Percentiles rank a stretch among this genome's conserved stretches.
Evolutionary conservation across 2,888 invertebrate species (phyloP).

Genomic region (Steinernema scapterisci): DNA sequence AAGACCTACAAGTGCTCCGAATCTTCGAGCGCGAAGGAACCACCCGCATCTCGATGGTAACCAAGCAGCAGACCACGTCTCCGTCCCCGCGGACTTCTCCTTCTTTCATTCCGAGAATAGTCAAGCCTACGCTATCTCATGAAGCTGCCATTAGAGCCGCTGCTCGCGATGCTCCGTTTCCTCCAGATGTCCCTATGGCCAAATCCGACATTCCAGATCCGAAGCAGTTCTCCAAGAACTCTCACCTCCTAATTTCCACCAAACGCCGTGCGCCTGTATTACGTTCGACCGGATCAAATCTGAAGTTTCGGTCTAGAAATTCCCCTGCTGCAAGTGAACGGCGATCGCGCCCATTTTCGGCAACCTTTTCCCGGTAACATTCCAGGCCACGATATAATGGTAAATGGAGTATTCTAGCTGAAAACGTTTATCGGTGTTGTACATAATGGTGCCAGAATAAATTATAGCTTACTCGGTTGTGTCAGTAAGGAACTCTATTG

Average conservation of each 20-base stretch:
- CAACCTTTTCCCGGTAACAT: background rate
- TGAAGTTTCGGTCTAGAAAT: background rate
- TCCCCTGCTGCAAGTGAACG: background rate
- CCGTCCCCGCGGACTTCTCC: background rate
- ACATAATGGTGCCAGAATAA: conserved; percentile 5
- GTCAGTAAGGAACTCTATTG: too few relatives aligned
- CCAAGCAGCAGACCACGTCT: background rate
- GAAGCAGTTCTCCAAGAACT: background rate
- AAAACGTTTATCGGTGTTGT: background rate
- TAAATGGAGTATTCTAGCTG: background rate
- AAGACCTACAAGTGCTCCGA: conserved; percentile 18
- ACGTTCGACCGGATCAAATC: background rate
- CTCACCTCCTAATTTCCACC: background rate
- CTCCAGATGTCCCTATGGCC: conserved; percentile 15
- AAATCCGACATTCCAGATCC: conserved; percentile 2
- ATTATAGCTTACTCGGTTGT: background rate
- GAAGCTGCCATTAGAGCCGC: conserved; percentile 16
- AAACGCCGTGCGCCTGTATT: background rate
- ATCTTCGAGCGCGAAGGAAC: conserved; percentile 18
- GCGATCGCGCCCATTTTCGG: background rate
- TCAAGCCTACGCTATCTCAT: background rate
- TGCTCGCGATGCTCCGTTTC: background rate
- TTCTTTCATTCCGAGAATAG: conserved; percentile 1
- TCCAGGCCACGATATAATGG: background rate
- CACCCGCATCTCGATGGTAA: background rate